These are phyloP conservation scores for Urocitellus parryii DNA, from an alignment of 2,113 vertebrate species.

Conservation along the genomic window DNA sequence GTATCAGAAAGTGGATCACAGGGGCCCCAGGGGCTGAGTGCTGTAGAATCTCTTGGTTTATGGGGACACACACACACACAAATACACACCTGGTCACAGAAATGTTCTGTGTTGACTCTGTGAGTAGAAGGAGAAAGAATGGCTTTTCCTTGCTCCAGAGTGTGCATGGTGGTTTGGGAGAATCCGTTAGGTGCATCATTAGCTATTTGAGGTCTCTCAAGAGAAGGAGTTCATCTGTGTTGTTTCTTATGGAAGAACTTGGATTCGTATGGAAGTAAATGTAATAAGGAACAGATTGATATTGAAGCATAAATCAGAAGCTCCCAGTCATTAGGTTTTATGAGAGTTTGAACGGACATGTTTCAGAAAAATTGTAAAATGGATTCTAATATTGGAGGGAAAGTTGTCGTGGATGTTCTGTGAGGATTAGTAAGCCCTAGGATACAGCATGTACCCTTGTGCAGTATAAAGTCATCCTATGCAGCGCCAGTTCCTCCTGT, in stretches of 20 bases:
- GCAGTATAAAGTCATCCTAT: accelerated
- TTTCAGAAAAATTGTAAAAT: background rate
- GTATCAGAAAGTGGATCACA: background rate
- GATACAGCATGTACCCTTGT: background rate
- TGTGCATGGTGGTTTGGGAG: too few relatives aligned
- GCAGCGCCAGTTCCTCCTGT: background rate
- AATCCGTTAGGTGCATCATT: accelerated
- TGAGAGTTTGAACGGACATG: background rate
- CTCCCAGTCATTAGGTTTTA: background rate
- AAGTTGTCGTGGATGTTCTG: background rate
- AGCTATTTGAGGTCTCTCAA: background rate
- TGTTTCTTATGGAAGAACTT: background rate
- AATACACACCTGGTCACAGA: background rate
- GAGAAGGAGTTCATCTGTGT: background rate
- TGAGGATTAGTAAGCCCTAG: background rate
- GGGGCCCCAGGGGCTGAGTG: background rate
- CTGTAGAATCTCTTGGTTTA: background rate
- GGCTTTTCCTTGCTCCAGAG: background rate
- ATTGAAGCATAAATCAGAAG: background rate
- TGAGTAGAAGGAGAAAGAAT: background rate
- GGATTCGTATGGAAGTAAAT: background rate
- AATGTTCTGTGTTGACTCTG: background rate
- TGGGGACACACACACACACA: too few relatives aligned
- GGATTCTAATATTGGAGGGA: background rate
- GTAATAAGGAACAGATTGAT: background rate